Conservation (phyloP, 2,888 invertebrate genomes). For the Ornithoptera alexandrae region DNA sequence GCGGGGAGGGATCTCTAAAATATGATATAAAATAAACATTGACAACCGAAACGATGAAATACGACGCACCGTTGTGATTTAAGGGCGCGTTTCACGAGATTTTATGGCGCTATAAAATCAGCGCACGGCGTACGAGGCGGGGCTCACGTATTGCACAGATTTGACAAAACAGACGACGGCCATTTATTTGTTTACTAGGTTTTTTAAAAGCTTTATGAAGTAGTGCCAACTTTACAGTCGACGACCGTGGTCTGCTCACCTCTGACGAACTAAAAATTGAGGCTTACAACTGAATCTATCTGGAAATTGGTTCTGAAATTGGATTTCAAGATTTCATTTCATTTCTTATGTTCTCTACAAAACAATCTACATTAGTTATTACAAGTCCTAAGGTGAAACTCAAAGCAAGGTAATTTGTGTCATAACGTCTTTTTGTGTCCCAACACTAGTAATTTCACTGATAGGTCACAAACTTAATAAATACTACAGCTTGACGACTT, state of each 20-base stretch:
- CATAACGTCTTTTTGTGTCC: too few species aligned
- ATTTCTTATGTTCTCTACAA: constrained; percentile 7
- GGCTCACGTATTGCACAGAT: constrained; percentile 74
- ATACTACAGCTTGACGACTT: too few species aligned
- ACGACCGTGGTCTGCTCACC: constrained; percentile 57
- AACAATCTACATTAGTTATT: too few species aligned
- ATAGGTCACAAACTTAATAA: too few species aligned
- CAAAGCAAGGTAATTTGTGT: too few species aligned
- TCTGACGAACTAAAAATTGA: constrained; percentile 65
- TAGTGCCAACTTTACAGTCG: constrained; percentile 74
- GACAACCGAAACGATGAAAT: constrained; percentile 80
- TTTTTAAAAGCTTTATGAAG: constrained; percentile 76
- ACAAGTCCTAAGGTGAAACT: too few species aligned
- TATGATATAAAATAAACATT: constrained; percentile 81
- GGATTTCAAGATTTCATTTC: constrained; percentile 20
- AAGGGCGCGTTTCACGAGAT: constrained; percentile 78
- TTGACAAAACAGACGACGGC: constrained; percentile 78
- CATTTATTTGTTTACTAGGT: constrained; percentile 76
- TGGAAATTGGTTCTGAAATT: constrained; percentile 29
- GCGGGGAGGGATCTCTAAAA: constrained; percentile 75
- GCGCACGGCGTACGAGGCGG: constrained; percentile 56
- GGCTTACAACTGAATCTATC: constrained; percentile 49
- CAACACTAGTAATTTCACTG: too few species aligned
- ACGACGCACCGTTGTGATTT: constrained; percentile 76
- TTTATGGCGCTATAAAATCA: constrained; percentile 79